Evolutionary conservation across 2,888 invertebrate species (phyloP).

Genomic region (Aproaerema taeniolella): DNA sequence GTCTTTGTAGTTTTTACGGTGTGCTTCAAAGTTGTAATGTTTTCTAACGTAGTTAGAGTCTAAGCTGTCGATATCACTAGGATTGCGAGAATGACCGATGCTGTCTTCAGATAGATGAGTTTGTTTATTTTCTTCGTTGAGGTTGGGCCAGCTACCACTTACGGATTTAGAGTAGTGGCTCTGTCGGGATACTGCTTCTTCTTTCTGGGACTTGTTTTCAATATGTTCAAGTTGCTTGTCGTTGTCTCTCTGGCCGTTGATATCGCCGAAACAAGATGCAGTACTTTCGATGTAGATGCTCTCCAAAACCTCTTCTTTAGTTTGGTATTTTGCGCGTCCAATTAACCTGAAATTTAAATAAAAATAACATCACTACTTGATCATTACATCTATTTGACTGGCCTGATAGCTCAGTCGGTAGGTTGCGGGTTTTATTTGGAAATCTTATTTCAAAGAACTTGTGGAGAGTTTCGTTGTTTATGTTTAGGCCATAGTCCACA

Average conservation of each 20-base stretch:
- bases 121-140: slow-evolving; percentile 62
- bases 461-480: too few relatives aligned
- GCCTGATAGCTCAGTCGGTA: too few relatives aligned
- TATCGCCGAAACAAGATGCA: slow-evolving; percentile 70
- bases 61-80: slow-evolving; percentile 76
- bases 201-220: slow-evolving; percentile 52
- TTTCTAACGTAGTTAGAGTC: slow-evolving; percentile 78
- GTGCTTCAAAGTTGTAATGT: slow-evolving; percentile 72
- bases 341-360: slow-evolving; percentile 47
- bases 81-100: slow-evolving; percentile 67
- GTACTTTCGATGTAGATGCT: slow-evolving; percentile 72
- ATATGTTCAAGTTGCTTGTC: slow-evolving; percentile 36
- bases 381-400: too few relatives aligned
- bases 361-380: not conserved
- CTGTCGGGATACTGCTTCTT: slow-evolving; percentile 49
- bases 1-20: slow-evolving; percentile 61
- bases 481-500: too few relatives aligned
- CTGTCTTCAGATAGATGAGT: slow-evolving; percentile 68
- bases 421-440: too few relatives aligned
- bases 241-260: slow-evolving; percentile 59
- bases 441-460: too few relatives aligned
- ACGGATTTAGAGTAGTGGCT: slow-evolving; percentile 59
- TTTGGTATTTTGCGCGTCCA: slow-evolving; percentile 69
- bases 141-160: slow-evolving; percentile 68
- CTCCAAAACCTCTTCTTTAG: slow-evolving; percentile 71